Conservation (phyloP, 2,888 invertebrate genomes). For the Fabriciana adippe region DNA sequence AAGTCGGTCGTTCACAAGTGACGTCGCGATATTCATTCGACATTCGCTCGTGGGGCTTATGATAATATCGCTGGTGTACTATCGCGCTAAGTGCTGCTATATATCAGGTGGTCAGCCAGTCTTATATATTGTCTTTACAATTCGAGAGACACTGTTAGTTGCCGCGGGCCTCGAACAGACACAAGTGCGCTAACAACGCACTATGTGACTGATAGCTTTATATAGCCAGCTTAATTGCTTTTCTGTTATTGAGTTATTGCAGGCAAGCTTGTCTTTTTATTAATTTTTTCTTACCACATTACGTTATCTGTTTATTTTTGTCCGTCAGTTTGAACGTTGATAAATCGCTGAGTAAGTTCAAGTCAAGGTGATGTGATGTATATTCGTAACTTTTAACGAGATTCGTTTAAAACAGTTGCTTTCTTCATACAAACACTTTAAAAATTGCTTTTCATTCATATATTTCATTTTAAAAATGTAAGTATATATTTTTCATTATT, state of each 20-base stretch:
- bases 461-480: neutral
- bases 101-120: constrained; percentile 11
- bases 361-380: neutral
- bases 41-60: neutral
- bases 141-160: constrained; percentile 44
- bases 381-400: constrained; percentile 7
- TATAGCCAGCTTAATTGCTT: constrained; percentile 45
- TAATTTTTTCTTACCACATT: constrained; percentile 36
- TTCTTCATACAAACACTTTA: neutral
- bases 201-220: constrained; percentile 45
- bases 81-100: constrained; percentile 8
- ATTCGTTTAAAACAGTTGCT: neutral
- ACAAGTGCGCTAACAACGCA: constrained; percentile 40
- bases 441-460: neutral
- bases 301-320: constrained; percentile 38
- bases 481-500: no score
- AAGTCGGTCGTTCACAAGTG: constrained; percentile 5
- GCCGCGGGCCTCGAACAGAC: constrained; percentile 56
- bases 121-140: constrained; percentile 56
- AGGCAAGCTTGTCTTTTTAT: constrained; percentile 30
- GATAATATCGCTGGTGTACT: neutral
- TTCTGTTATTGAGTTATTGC: constrained; percentile 47
- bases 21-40: neutral
- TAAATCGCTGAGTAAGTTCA: constrained; percentile 20
- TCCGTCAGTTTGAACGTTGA: constrained; percentile 23